Evolutionary conservation across 2,888 invertebrate genomes (phyloP).

Genomic region (Abscondita cerata): DNA sequence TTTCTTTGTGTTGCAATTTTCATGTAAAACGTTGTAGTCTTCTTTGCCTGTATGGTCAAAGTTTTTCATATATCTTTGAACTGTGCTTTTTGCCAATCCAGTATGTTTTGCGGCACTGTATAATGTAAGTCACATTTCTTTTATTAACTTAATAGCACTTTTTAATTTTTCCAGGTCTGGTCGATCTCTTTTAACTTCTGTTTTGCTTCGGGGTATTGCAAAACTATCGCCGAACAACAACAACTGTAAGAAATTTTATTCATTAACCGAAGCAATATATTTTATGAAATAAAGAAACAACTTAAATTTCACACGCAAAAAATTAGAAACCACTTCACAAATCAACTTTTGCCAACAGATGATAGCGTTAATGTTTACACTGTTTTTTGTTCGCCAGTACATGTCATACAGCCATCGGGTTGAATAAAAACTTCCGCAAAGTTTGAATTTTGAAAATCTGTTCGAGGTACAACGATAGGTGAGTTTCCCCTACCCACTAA

Average conservation of each 20-base stretch:
- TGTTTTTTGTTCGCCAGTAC: neutral
- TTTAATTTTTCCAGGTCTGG: neutral
- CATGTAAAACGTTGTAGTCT: constrained; percentile 1
- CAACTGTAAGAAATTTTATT: neutral
- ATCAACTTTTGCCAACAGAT: too few relatives aligned
- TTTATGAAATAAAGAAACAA: too few relatives aligned
- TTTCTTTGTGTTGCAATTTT: neutral
- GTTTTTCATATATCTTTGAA: neutral
- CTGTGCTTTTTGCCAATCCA: neutral
- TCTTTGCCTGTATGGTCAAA: neutral
- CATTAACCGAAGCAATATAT: too few relatives aligned
- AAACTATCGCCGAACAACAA: too few relatives aligned
- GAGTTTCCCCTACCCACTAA: too few relatives aligned
- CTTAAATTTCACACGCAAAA: neutral
- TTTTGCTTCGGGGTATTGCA: too few relatives aligned
- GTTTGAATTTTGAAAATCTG: neutral
- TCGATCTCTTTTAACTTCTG: neutral
- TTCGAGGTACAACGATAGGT: neutral
- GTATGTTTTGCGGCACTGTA: too few relatives aligned
- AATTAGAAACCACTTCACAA: neutral
- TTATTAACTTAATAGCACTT: neutral
- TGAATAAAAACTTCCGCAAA: neutral
- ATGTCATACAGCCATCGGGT: neutral
- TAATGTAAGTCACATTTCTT: too few relatives aligned
- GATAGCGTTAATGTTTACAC: neutral